phyloP scores from a whole-genome alignment of 2,113 vertebrate genomes.

The Boleophthalmus pectinirostris region DNA sequence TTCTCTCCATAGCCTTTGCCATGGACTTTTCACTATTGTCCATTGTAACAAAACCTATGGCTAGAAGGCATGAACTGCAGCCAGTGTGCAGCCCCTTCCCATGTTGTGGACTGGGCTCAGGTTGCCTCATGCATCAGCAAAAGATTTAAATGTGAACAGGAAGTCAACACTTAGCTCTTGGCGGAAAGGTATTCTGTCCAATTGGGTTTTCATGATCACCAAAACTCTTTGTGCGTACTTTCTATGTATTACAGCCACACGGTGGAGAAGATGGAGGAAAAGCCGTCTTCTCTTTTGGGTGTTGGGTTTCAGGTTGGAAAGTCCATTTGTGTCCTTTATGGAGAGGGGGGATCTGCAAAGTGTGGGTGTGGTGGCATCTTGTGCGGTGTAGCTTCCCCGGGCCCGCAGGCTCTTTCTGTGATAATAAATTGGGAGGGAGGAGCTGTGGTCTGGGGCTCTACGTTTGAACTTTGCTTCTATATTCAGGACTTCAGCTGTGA shows the following conservation, averaged over 20 bases:
- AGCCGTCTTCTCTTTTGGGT: slow-evolving; percentile 65
- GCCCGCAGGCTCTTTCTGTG: slow-evolving; percentile 39
- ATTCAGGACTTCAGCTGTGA: slow-evolving; percentile 26
- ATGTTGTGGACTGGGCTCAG: slow-evolving; percentile 25
- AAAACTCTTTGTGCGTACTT: not conserved
- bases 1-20: slow-evolving; percentile 4
- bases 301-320: slow-evolving; percentile 76
- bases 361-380: slow-evolving; percentile 71
- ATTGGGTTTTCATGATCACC: slow-evolving; percentile 6
- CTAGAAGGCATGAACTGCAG: slow-evolving; percentile 20
- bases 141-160: slow-evolving; percentile 24
- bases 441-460: slow-evolving; percentile 34
- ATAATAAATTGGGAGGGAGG: slow-evolving; percentile 60
- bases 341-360: slow-evolving; percentile 40
- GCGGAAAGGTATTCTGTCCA: slow-evolving; percentile 17
- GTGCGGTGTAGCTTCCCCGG: slow-evolving; percentile 65
- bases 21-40: slow-evolving; percentile 3
- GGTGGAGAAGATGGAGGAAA: not conserved
- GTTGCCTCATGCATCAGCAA: slow-evolving; percentile 34
- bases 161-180: slow-evolving; percentile 31
- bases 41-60: slow-evolving; percentile 2
- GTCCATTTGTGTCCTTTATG: slow-evolving; percentile 67
- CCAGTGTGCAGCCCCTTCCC: slow-evolving; percentile 18
- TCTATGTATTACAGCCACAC: slow-evolving; percentile 16
- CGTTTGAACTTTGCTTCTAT: slow-evolving; percentile 42